Evolutionary conservation across 2,113 vertebrate species (phyloP), one percentile per base, ranked within the genome.

Genomic region (Dromas ardeola): DNA sequence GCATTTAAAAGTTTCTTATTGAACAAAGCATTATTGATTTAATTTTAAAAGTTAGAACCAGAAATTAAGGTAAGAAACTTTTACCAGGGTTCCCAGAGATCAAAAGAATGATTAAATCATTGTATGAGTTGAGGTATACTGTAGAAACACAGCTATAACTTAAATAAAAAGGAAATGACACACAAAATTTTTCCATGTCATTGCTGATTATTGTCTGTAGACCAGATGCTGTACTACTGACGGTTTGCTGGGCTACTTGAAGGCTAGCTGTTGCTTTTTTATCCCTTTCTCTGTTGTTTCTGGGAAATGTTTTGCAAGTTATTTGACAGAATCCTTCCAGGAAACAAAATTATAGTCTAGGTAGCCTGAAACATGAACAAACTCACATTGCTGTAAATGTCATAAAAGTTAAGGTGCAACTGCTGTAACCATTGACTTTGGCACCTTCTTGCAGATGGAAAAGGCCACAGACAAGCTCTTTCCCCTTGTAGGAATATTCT

Each of bases 31-130:
- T 38, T 71, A 87, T 30, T 87, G 80, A 92, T 93, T 91, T 89
- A 65, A 76, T 94, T 90, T 81, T 82, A 47, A 85, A 94, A 95
- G 53, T 77, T 82, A 71, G 4, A 66, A 66, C 19, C 9, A 81
- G 40, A 83, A 95, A 95, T 80, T 80, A 87, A 70, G 85, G 20
- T 77, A 91, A 89, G 43, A 77, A 93, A 77, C 13, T 79, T 95
- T 74, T 47, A 66, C 16, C 47, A 73, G 18, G 2, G 30, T 82
- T 93, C 49, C 36, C 7, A 82, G 81, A 94, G 81, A 82, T 81
- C 36, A 59, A 84, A 93, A 82, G 40, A 93, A 81, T 69, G 34
- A 79, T 81, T 86, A 62, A 81, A 72, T 69, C 15, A 18, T 88
- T 73, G 17, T 36, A 34, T 30, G 22, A 91, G 20, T 70, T 77